Conservation (phyloP, 1,140 invertebrate genomes). For the Musca domestica region DNA sequence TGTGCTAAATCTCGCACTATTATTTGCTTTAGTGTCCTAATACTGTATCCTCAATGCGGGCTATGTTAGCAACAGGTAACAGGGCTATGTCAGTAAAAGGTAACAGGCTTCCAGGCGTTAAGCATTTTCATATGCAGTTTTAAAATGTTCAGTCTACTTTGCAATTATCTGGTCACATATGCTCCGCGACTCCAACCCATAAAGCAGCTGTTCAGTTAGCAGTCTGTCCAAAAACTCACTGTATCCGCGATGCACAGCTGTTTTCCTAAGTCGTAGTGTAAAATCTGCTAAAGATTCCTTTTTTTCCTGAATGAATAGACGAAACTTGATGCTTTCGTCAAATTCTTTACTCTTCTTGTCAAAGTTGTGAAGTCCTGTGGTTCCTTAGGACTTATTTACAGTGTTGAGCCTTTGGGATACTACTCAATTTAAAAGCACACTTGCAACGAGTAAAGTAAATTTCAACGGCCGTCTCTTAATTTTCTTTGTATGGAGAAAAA, state of each 20-base stretch:
- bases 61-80: background rate
- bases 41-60: no score
- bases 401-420: background rate
- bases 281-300: background rate
- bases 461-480: background rate
- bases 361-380: background rate
- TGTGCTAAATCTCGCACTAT: no score
- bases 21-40: no score
- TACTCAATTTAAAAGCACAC: slow-evolving; percentile 2
- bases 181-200: background rate
- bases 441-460: slow-evolving; percentile 5
- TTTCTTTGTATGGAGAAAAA: background rate
- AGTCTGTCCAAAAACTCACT: background rate
- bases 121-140: no score
- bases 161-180: background rate
- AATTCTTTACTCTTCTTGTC: background rate
- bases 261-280: background rate
- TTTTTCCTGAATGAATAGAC: background rate
- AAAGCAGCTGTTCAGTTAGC: background rate
- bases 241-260: background rate
- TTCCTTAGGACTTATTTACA: slow-evolving; percentile 2
- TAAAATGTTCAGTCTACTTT: background rate
- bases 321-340: background rate
- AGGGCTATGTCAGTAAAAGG: background rate
- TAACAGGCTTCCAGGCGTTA: background rate